Conservation (phyloP, 2,797 vertebrate species). For the Sciurus vulgaris region DNA sequence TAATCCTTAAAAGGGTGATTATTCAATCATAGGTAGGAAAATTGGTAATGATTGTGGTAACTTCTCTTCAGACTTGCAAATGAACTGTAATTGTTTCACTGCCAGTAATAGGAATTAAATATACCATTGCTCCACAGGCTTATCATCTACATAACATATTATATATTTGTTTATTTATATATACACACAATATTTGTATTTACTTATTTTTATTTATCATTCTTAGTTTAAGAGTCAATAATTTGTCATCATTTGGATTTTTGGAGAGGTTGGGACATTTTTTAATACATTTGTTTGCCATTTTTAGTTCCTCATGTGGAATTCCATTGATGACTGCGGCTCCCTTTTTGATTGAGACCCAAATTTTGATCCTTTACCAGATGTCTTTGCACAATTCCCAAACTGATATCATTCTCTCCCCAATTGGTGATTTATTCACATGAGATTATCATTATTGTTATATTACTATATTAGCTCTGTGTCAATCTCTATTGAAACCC, state of each 20-base stretch:
- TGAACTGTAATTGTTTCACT: neutral
- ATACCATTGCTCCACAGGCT: neutral
- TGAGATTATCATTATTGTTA: neutral
- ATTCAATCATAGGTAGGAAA: neutral
- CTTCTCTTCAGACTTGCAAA: conserved; percentile 40
- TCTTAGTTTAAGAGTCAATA: conserved; percentile 13
- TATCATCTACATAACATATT: neutral
- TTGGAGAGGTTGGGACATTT: neutral
- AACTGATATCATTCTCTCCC: neutral
- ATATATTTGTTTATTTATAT: no score
- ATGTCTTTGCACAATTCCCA: neutral
- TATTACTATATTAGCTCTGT: neutral
- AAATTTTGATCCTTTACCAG: neutral
- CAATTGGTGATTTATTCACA: neutral
- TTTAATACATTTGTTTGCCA: neutral
- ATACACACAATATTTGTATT: neutral
- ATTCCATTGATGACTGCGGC: neutral
- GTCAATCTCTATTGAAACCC: neutral
- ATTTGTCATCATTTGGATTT: neutral
- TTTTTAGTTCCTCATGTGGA: neutral
- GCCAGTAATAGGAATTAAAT: neutral
- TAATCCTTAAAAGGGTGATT: neutral
- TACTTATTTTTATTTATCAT: neutral
- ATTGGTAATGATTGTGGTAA: neutral
- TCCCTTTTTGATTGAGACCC: neutral